These are phyloP conservation scores for Entomobrya proxima DNA, from an alignment of 2,888 invertebrate genomes.

Conservation along the genomic window DNA sequence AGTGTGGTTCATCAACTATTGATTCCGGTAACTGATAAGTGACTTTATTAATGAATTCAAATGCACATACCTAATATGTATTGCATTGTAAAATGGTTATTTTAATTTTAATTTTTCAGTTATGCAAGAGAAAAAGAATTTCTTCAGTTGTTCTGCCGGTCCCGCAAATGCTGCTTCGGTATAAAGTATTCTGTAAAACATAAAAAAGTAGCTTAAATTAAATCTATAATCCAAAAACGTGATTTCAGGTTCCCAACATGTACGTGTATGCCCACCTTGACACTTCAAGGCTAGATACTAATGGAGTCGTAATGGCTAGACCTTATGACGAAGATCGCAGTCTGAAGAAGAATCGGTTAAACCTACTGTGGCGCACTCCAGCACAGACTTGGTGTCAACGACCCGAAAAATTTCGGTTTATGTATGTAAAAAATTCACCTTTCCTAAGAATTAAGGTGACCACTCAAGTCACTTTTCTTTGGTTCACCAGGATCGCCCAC, in stretches of 20 bases:
- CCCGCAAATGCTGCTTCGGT: not conserved
- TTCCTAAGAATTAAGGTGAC: no score
- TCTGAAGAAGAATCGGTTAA: not conserved
- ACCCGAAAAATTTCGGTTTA: constrained; percentile 23
- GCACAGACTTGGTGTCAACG: not conserved
- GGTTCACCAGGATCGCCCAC: no score
- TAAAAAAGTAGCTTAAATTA: no score
- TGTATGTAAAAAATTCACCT: no score
- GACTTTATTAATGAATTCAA: no score
- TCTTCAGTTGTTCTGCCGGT: not conserved
- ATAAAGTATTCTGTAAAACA: no score
- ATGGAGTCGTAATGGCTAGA: not conserved
- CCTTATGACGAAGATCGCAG: not conserved
- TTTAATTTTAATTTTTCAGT: no score
- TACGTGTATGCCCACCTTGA: not conserved
- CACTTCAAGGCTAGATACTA: not conserved
- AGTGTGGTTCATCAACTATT: no score
- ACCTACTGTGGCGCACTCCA: not conserved
- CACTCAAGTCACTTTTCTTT: no score
- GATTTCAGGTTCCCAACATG: not conserved
- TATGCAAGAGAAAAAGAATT: no score
- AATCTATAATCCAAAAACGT: not conserved
- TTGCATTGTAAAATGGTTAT: not conserved
- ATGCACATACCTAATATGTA: no score
- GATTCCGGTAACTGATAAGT: no score